Conservation (phyloP, 2,888 invertebrate genomes). For the Drosophila cracens region DNA sequence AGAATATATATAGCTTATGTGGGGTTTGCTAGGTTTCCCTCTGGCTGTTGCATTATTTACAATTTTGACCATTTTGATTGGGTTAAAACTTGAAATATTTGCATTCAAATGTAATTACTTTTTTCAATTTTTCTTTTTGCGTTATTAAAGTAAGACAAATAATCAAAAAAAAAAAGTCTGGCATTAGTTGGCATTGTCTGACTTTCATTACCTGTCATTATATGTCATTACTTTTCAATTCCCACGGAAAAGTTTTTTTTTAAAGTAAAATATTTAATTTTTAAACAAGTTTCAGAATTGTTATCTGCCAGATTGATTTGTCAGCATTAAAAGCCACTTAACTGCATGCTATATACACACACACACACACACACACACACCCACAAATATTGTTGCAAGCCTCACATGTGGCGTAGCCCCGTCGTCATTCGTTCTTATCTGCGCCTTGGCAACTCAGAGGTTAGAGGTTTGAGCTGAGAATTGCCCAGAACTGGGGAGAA, state of each 20-base stretch:
- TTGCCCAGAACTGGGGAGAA: background rate
- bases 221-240: accelerated
- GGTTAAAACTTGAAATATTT: background rate
- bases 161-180: background rate
- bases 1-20: background rate
- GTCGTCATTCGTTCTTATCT: conserved; percentile 52
- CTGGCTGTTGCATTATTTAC: background rate
- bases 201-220: background rate
- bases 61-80: background rate
- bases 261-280: background rate
- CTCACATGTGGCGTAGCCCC: background rate
- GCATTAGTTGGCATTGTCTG: background rate
- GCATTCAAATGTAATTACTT: background rate
- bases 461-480: conserved; percentile 6
- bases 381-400: background rate
- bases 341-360: background rate
- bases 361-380: background rate
- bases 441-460: conserved; percentile 21
- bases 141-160: background rate
- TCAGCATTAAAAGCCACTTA: background rate
- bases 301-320: background rate
- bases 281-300: background rate
- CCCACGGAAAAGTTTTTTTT: background rate
- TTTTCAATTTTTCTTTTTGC: background rate
- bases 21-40: background rate